Conservation (phyloP, 2,888 invertebrate species). For the Nymphalis c-album region DNA sequence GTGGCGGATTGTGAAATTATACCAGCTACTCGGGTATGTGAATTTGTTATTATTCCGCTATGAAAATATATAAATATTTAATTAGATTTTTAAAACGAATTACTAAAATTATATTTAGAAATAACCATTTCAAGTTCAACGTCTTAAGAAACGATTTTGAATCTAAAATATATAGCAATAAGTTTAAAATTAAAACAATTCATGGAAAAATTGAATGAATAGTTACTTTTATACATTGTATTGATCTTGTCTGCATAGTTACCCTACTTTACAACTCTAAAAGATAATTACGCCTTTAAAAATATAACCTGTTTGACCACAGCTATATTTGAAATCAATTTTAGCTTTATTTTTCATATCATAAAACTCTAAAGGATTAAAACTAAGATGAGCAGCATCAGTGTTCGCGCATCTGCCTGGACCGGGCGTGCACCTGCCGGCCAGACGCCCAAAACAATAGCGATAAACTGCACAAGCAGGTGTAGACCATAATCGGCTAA, state of each 20-base stretch:
- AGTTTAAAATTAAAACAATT: no score
- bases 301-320: neutral
- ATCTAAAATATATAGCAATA: no score
- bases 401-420: slow-evolving; percentile 59
- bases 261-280: neutral
- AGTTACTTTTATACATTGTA: no score
- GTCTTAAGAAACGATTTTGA: no score
- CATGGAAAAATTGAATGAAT: no score
- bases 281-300: neutral
- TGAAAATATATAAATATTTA: no score
- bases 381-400: slow-evolving; percentile 44
- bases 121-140: no score
- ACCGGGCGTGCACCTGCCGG: slow-evolving; percentile 60
- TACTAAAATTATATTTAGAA: no score
- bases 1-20: slow-evolving; percentile 42
- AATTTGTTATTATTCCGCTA: slow-evolving; percentile 62
- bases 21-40: slow-evolving; percentile 40
- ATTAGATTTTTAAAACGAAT: no score
- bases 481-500: slow-evolving; percentile 44
- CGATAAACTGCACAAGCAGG: slow-evolving; percentile 66
- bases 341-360: slow-evolving; percentile 18
- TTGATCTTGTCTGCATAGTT: neutral
- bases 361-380: slow-evolving; percentile 24
- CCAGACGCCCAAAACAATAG: slow-evolving; percentile 60
- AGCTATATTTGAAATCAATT: slow-evolving; percentile 8